phyloP scores from a whole-genome alignment of 2,113 vertebrate species.

The Crypturellus undulatus region DNA sequence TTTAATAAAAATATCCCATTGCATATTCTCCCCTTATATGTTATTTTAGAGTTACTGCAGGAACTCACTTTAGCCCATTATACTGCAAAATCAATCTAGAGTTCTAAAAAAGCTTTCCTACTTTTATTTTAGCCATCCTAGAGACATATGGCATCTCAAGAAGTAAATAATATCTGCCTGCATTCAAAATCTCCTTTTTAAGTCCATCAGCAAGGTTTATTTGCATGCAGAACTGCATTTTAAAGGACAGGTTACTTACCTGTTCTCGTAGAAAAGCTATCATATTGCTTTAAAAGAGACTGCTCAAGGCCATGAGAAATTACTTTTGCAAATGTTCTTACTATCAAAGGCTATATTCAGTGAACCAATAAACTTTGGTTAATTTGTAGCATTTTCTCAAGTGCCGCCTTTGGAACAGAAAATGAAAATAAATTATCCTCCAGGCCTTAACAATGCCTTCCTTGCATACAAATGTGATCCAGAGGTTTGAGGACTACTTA shows the following conservation, averaged over 20 bases:
- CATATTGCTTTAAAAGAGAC: background rate
- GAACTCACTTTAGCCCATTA: background rate
- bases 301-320: slow-evolving; percentile 31
- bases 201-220: slow-evolving; percentile 30
- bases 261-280: slow-evolving; percentile 4
- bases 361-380: slow-evolving; percentile 45
- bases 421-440: slow-evolving; percentile 61
- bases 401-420: slow-evolving; percentile 11
- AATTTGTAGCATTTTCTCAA: slow-evolving; percentile 63
- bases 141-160: background rate
- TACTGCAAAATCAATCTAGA: background rate
- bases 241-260: slow-evolving; percentile 45
- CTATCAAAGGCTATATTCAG: slow-evolving; percentile 37
- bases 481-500: background rate
- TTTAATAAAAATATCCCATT: slow-evolving; percentile 3
- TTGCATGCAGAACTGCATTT: slow-evolving; percentile 37
- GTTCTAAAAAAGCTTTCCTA: background rate
- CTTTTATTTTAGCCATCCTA: background rate
- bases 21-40: background rate
- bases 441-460: background rate
- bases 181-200: slow-evolving; percentile 28
- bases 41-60: background rate
- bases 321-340: slow-evolving; percentile 25
- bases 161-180: background rate
- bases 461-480: slow-evolving; percentile 11